Evolutionary conservation across 2,797 vertebrate species (phyloP).

Genomic region (Cuculus canorus): DNA sequence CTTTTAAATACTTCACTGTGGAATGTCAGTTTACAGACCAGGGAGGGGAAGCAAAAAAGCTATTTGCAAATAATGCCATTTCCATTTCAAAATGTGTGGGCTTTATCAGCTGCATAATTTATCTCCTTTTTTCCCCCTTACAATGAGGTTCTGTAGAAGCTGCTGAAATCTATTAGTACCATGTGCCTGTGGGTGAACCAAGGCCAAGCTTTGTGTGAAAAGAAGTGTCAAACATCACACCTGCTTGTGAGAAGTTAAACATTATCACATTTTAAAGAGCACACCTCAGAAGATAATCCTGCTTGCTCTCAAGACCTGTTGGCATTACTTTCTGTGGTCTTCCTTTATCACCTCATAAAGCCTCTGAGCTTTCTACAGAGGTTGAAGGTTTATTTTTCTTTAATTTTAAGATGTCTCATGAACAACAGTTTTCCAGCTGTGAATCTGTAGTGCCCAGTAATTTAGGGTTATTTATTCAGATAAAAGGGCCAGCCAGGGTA

Average conservation of each 20-base stretch:
- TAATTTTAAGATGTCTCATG: neutral
- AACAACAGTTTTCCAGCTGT: neutral
- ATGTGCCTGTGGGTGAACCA: neutral
- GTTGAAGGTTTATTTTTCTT: neutral
- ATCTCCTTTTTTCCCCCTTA: neutral
- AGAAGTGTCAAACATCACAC: constrained; percentile 15
- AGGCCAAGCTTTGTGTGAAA: neutral
- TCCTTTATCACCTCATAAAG: neutral
- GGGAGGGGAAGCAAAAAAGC: neutral
- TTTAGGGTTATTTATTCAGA: neutral
- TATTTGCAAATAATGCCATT: constrained; percentile 52
- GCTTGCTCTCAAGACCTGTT: neutral
- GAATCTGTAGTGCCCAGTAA: neutral
- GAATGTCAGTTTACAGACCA: constrained; percentile 13
- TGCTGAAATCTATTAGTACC: constrained; percentile 32
- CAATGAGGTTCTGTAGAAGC: neutral
- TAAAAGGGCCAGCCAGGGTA: neutral
- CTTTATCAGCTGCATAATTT: constrained; percentile 10
- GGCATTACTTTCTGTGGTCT: constrained; percentile 13
- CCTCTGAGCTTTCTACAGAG: neutral
- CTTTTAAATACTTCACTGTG: constrained; percentile 43
- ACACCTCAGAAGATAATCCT: constrained; percentile 23
- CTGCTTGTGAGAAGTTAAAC: constrained; percentile 28
- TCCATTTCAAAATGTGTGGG: constrained; percentile 41
- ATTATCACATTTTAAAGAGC: constrained; percentile 51